Evolutionary conservation across 2,797 vertebrate species (phyloP).

Genomic region (Anabas testudineus): DNA sequence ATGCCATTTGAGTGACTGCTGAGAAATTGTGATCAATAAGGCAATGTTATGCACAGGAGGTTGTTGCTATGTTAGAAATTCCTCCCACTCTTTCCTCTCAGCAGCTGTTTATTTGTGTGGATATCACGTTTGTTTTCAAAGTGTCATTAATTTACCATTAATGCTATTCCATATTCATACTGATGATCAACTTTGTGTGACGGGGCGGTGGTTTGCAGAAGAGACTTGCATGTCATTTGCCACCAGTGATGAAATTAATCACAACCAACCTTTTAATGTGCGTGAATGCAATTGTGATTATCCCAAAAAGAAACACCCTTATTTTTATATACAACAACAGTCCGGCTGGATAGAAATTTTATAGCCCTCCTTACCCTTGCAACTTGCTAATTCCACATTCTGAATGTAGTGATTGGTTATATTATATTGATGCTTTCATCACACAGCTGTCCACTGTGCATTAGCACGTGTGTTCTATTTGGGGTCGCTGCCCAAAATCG

Average conservation of each 20-base stretch:
- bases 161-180: slow-evolving; percentile 5
- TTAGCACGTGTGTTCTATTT: slow-evolving; percentile 17
- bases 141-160: slow-evolving; percentile 13
- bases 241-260: background rate
- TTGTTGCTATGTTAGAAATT: slow-evolving; percentile 7
- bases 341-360: background rate
- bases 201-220: background rate
- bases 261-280: background rate
- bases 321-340: background rate
- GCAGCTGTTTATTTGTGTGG: slow-evolving; percentile 24
- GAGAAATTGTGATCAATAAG: slow-evolving; percentile 26
- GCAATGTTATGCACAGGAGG: slow-evolving; percentile 11
- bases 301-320: slow-evolving; percentile 7
- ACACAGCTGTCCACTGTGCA: background rate
- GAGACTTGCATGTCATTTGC: background rate
- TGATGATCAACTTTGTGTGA: slow-evolving; percentile 1
- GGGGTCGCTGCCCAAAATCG: slow-evolving; percentile 7
- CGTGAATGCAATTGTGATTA: slow-evolving; percentile 2
- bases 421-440: slow-evolving; percentile 20
- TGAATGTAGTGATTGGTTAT: slow-evolving; percentile 8
- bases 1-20: slow-evolving; percentile 11
- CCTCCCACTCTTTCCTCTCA: slow-evolving; percentile 5
- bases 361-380: slow-evolving; percentile 17
- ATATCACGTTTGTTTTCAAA: slow-evolving; percentile 25
- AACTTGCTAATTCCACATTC: slow-evolving; percentile 22